Percentiles rank a stretch among this genome's conserved stretches.
These are phyloP conservation scores for Telenomus remus DNA, from an alignment of 1,140 invertebrate genomes.

Conservation along the genomic window DNA sequence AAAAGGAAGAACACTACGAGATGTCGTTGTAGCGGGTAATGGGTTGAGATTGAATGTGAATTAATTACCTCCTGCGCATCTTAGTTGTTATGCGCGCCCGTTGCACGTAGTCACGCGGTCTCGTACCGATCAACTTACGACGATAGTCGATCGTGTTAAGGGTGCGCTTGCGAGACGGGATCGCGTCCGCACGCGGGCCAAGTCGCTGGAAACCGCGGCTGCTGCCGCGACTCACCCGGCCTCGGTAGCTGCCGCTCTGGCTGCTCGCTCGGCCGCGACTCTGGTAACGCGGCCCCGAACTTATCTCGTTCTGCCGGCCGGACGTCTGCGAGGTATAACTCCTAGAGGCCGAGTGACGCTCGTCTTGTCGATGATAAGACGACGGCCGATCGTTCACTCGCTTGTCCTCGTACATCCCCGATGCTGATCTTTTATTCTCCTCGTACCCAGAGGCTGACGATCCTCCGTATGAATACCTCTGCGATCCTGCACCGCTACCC, in stretches of 20 bases:
- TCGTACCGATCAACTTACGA: slow-evolving; percentile 70
- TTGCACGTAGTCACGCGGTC: slow-evolving; percentile 72
- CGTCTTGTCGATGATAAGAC: slow-evolving; percentile 71
- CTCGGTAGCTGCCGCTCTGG: slow-evolving; percentile 64
- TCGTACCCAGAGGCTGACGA: slow-evolving; percentile 66
- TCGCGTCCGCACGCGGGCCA: slow-evolving; percentile 64
- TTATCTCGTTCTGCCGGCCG: slow-evolving; percentile 67
- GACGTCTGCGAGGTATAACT: slow-evolving; percentile 68
- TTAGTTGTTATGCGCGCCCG: slow-evolving; percentile 72
- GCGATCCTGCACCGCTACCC: slow-evolving; percentile 66
- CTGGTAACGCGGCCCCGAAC: slow-evolving; percentile 67
- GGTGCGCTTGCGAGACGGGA: slow-evolving; percentile 69
- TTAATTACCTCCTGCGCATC: slow-evolving; percentile 73
- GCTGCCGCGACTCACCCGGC: slow-evolving; percentile 66
- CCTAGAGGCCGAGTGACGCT: slow-evolving; percentile 70
- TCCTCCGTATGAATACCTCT: slow-evolving; percentile 70
- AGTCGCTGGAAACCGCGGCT: slow-evolving; percentile 65
- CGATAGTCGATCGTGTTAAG: slow-evolving; percentile 71
- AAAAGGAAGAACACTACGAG: slow-evolving; percentile 64
- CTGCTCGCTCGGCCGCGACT: slow-evolving; percentile 64
- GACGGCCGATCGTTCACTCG: slow-evolving; percentile 69
- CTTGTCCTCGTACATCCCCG: slow-evolving; percentile 68
- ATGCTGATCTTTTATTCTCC: slow-evolving; percentile 71
- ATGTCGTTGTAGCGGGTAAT: slow-evolving; percentile 64
- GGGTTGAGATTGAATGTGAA: slow-evolving; percentile 68